phyloP scores from a whole-genome alignment of 2,113 vertebrate genomes.

The Periophthalmodon schlosseri region DNA sequence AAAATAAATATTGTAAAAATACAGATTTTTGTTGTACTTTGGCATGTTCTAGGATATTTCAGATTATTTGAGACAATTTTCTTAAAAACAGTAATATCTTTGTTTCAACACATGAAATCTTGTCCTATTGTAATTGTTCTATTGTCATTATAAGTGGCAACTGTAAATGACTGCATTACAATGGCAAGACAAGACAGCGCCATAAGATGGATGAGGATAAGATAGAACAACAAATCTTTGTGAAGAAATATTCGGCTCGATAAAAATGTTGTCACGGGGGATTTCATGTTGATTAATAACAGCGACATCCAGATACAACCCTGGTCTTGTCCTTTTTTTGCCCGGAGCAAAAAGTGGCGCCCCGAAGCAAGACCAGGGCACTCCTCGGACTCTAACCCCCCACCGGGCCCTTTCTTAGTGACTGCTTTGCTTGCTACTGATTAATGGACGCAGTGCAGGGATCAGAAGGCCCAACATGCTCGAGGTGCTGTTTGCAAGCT shows the following conservation, averaged over 20 bases:
- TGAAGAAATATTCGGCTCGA: conserved; percentile 5
- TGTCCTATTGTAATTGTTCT: neutral
- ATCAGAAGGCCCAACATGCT: conserved; percentile 68
- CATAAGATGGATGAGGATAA: conserved; percentile 17
- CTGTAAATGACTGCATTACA: conserved; percentile 43
- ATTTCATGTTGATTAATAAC: conserved; percentile 35
- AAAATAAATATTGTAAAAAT: too few species aligned
- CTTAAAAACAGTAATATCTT: neutral
- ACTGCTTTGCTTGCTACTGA: conserved; percentile 79
- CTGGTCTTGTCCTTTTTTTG: conserved; percentile 38
- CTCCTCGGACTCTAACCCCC: conserved; percentile 59
- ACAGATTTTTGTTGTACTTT: too few species aligned
- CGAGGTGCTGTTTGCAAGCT: conserved; percentile 73
- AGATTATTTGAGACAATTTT: neutral
- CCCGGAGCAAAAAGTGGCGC: conserved; percentile 34
- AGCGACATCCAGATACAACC: conserved; percentile 10
- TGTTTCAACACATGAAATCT: neutral
- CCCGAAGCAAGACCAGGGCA: conserved; percentile 45
- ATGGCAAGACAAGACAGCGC: conserved; percentile 24
- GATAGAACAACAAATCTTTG: conserved; percentile 7
- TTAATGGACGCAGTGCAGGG: conserved; percentile 84
- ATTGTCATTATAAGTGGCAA: neutral
- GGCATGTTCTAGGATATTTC: neutral
- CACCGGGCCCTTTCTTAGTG: conserved; percentile 76
- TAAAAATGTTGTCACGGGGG: conserved; percentile 18